phyloP scores from a whole-genome alignment of 2,113 vertebrate genomes.

The Nannospalax galili region DNA sequence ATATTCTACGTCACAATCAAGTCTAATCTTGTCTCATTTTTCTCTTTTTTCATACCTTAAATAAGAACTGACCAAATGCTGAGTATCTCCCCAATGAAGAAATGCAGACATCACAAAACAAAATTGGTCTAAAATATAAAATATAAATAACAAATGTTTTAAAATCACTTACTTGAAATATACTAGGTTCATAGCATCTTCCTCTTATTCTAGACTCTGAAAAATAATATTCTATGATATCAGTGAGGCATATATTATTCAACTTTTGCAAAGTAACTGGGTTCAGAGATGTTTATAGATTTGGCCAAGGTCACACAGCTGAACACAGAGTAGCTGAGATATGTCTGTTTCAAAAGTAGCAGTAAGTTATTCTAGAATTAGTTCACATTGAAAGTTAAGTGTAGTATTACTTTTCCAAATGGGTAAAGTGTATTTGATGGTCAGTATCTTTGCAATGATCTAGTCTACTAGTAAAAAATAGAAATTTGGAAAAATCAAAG shows the following conservation, averaged over 20 bases:
- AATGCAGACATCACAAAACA: conserved; percentile 56
- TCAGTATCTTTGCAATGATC: no score
- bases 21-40: conserved; percentile 1
- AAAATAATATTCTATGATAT: neutral
- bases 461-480: conserved; percentile 26
- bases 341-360: neutral
- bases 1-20: conserved; percentile 39
- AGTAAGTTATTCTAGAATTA: conserved; percentile 10
- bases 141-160: conserved; percentile 41
- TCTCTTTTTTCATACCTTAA: conserved; percentile 29
- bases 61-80: conserved; percentile 42
- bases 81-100: conserved; percentile 8
- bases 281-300: neutral
- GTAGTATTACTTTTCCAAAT: neutral
- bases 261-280: neutral
- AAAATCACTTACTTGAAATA: conserved; percentile 28
- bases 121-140: conserved; percentile 34
- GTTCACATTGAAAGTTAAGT: conserved; percentile 15
- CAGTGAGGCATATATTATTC: neutral
- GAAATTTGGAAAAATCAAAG: neutral
- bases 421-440: no score
- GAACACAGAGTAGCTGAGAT: neutral
- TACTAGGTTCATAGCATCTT: neutral
- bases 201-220: neutral
- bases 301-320: neutral